Conservation (phyloP, 2,888 invertebrate genomes). For the Ommatoiulus sabulosus region DNA sequence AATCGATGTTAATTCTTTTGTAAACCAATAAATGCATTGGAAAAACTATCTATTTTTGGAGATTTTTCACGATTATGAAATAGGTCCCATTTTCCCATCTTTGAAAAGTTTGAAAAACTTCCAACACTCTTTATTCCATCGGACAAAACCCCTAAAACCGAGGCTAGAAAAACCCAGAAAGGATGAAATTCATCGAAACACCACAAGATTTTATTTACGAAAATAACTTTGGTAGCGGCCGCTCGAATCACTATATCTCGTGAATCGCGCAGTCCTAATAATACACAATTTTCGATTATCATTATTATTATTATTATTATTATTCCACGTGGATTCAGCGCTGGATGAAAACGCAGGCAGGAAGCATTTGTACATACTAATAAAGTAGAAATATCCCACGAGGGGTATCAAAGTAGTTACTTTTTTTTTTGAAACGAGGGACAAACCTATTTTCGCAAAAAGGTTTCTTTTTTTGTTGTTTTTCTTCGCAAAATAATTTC, state of each 20-base stretch:
- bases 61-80: too few species aligned
- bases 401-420: conserved; percentile 9
- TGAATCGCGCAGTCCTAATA: conserved; percentile 25
- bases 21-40: too few species aligned
- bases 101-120: too few species aligned
- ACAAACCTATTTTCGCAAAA: not conserved
- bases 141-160: too few species aligned
- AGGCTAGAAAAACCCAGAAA: too few species aligned
- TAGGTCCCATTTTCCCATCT: too few species aligned
- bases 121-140: too few species aligned
- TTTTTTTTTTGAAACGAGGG: not conserved
- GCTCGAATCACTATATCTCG: not conserved
- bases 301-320: too few species aligned
- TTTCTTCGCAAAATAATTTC: not conserved
- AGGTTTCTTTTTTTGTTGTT: conserved; percentile 18
- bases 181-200: too few species aligned
- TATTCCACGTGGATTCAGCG: conserved; percentile 15
- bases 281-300: conserved; percentile 1
- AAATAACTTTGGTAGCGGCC: conserved; percentile 51
- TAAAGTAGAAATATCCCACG: conserved; percentile 47
- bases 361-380: conserved; percentile 30
- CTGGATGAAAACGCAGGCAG: conserved; percentile 18
- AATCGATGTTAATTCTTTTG: too few species aligned
- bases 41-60: too few species aligned
- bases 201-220: conserved; percentile 53